Percentiles rank a stretch among this genome's conserved stretches.
Conservation (phyloP, 1,140 invertebrate species). For the Maconellicoccus hirsutus region DNA sequence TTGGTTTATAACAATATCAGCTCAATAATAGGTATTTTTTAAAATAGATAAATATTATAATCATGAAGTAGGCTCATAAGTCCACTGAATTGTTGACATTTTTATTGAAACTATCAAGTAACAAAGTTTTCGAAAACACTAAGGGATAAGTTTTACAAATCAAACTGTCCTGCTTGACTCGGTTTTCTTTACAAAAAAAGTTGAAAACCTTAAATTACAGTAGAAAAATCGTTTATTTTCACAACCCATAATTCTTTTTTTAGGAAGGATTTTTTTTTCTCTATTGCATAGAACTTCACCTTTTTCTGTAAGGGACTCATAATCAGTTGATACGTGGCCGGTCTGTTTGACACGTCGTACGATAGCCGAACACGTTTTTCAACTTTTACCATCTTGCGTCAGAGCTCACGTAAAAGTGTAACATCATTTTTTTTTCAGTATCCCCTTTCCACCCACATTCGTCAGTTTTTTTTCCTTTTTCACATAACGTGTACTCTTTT, state of each 20-base stretch:
- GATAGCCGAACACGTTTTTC: background rate
- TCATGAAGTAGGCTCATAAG: too few relatives aligned
- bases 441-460: background rate
- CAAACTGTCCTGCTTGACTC: too few relatives aligned
- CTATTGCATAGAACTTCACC: background rate
- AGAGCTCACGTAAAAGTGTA: background rate
- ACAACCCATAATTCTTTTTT: background rate
- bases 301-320: background rate
- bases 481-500: too few relatives aligned
- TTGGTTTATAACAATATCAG: too few relatives aligned
- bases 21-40: too few relatives aligned
- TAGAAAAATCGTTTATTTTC: background rate
- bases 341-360: background rate
- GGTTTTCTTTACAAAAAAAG: background rate
- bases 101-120: too few relatives aligned
- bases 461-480: background rate
- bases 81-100: too few relatives aligned
- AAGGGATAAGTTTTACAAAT: too few relatives aligned
- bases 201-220: background rate
- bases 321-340: background rate
- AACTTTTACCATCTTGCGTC: background rate
- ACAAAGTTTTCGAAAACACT: too few relatives aligned
- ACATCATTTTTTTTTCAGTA: background rate
- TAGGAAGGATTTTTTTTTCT: background rate
- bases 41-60: too few relatives aligned